phyloP scores from a whole-genome alignment of 2,888 invertebrate genomes.

The Tyria jacobaeae region DNA sequence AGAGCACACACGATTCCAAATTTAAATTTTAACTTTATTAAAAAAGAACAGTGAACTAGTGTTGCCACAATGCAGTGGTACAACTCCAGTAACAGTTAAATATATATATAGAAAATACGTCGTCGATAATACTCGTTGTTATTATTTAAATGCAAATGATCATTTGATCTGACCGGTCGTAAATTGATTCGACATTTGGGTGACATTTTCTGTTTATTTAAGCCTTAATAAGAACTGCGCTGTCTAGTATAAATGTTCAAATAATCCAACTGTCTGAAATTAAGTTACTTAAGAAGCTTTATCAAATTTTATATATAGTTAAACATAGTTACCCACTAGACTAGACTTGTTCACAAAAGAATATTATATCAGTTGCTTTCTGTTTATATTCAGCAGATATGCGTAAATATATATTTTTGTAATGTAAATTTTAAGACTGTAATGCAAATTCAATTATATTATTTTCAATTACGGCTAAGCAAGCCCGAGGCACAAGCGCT shows the following conservation, averaged over 20 bases:
- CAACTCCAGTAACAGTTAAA: conserved; percentile 23
- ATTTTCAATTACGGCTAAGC: conserved; percentile 80
- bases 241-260: conserved; percentile 13
- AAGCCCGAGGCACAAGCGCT: conserved; percentile 61
- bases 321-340: not conserved
- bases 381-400: too few species aligned
- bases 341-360: not conserved
- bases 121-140: not conserved
- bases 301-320: too few species aligned
- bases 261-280: conserved; percentile 6
- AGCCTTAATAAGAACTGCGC: conserved; percentile 7
- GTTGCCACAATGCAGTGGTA: conserved; percentile 33
- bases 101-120: too few species aligned
- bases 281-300: conserved; percentile 1
- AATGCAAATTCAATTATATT: conserved; percentile 83
- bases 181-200: conserved; percentile 21
- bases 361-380: not conserved
- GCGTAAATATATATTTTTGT: not conserved
- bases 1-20: conserved; percentile 83
- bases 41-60: conserved; percentile 61
- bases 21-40: conserved; percentile 74
- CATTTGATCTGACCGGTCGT: conserved; percentile 7
- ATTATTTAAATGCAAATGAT: conserved; percentile 9
- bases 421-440: conserved; percentile 79
- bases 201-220: conserved; percentile 23